Conservation (phyloP, 2,113 vertebrate genomes). For the Cariama cristata region DNA sequence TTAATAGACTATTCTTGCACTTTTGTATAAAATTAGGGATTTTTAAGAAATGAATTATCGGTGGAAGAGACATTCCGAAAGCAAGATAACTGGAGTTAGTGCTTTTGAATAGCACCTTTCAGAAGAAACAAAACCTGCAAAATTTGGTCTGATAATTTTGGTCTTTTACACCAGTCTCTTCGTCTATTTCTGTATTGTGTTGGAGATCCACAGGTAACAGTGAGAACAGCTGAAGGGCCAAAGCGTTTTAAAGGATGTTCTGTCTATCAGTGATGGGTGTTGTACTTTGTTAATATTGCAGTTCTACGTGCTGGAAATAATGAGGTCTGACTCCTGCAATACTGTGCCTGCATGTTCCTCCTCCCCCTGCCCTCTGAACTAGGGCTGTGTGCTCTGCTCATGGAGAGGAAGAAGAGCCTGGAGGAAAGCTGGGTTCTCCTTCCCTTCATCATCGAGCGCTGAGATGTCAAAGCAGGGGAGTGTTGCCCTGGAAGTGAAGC, state of each 20-base stretch:
- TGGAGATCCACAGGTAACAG: background rate
- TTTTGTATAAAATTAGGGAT: background rate
- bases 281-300: background rate
- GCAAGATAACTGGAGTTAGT: background rate
- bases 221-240: background rate
- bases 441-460: fast-evolving
- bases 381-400: background rate
- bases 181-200: background rate
- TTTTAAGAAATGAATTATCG: background rate
- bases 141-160: background rate
- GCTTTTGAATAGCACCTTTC: background rate
- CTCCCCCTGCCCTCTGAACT: background rate
- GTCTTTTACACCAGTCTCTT: background rate
- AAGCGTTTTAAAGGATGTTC: background rate
- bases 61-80: background rate
- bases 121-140: background rate
- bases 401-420: background rate
- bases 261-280: background rate
- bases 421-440: background rate
- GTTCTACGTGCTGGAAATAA: background rate
- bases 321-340: background rate
- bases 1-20: background rate
- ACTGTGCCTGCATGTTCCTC: background rate
- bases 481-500: background rate
- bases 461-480: background rate